Conservation (phyloP, 2,797 vertebrate species). For the Paguma larvata region DNA sequence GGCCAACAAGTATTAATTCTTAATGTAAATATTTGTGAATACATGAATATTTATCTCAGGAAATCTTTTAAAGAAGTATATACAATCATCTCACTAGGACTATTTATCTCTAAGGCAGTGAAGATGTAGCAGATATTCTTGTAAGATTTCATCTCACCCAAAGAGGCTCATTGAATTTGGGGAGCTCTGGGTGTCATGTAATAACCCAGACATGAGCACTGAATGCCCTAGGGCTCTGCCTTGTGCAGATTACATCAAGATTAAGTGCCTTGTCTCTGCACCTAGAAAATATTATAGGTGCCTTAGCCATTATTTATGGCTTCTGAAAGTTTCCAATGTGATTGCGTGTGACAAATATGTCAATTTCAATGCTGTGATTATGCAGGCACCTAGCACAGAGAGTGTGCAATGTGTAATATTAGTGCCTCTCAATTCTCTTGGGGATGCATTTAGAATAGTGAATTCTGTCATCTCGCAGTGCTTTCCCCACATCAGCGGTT, state of each 20-base stretch:
- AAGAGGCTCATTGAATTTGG: neutral
- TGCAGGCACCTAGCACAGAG: constrained; percentile 64
- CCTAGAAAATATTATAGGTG: constrained; percentile 65
- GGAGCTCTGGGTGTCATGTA: neutral
- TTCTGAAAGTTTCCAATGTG: constrained; percentile 73
- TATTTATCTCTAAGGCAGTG: neutral
- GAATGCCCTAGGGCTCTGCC: constrained; percentile 32
- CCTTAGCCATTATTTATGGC: constrained; percentile 68
- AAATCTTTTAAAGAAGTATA: neutral
- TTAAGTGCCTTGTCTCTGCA: constrained; percentile 66
- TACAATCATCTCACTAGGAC: neutral
- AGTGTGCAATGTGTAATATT: constrained; percentile 29
- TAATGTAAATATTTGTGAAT: neutral
- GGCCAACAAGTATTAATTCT: neutral
- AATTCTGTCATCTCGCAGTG: constrained; percentile 67
- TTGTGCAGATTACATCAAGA: constrained; percentile 62
- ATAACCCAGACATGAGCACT: neutral
- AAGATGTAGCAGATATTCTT: neutral
- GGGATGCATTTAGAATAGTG: constrained; percentile 62
- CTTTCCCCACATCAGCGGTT: constrained; percentile 1
- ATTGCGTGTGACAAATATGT: constrained; percentile 76
- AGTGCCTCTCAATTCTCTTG: constrained; percentile 51
- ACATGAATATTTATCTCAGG: neutral
- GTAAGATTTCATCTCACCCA: constrained; percentile 18
- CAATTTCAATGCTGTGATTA: constrained; percentile 66